Evolutionary conservation across 1,140 invertebrate genomes (phyloP).

Genomic region (Philopotamus ludificatus): DNA sequence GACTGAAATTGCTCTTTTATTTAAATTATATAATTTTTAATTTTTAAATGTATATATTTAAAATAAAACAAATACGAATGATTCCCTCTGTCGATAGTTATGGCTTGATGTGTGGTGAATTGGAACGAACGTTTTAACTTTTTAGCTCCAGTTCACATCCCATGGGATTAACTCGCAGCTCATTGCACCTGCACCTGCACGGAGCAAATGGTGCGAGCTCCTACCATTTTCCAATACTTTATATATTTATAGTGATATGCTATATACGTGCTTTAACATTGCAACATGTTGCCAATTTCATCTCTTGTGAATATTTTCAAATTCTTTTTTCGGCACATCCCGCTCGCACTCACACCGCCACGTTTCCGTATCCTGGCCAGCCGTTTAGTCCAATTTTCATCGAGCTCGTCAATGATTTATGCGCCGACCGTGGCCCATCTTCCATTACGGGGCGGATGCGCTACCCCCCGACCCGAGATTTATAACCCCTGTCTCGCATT

Average conservation of each 20-base stretch:
- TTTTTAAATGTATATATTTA: too few species aligned
- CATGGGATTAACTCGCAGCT: constrained; percentile 4
- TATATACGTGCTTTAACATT: too few species aligned
- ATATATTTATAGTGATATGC: too few species aligned
- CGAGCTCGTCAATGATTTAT: constrained; percentile 26
- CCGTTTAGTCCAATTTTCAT: constrained; percentile 2
- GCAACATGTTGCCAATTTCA: too few species aligned
- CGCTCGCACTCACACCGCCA: not conserved
- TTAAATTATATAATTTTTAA: too few species aligned
- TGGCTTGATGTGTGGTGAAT: too few species aligned
- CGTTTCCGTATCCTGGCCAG: not conserved
- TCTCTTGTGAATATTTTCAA: too few species aligned
- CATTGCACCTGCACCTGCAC: constrained; percentile 1
- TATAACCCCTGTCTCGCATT: constrained; percentile 6
- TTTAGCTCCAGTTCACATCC: constrained; percentile 6
- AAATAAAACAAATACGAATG: too few species aligned
- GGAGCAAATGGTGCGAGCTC: not conserved
- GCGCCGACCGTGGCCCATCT: constrained; percentile 7
- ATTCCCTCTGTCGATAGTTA: too few species aligned
- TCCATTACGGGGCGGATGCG: constrained; percentile 27
- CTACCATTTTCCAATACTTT: not conserved
- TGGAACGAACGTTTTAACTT: not conserved
- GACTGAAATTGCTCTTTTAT: too few species aligned
- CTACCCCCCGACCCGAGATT: constrained; percentile 11
- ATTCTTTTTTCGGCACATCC: too few species aligned